phyloP scores from a whole-genome alignment of 2,797 vertebrate species.

The Triplophysa yarkandensis region DNA sequence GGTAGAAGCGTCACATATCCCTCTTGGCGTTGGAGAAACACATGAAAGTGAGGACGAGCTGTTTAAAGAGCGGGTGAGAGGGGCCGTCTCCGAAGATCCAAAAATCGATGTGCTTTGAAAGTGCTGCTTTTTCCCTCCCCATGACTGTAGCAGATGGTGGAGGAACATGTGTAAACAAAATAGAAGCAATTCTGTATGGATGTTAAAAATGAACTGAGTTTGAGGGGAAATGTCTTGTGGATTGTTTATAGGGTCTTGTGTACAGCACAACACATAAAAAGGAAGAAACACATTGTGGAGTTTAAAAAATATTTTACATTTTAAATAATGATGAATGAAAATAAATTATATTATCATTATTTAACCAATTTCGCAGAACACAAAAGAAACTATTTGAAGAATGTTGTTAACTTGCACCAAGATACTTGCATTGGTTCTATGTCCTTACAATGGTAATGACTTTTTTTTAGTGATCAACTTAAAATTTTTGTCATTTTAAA shows the following conservation, averaged over 20 bases:
- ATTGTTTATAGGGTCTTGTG: neutral
- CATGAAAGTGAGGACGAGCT: constrained; percentile 33
- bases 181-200: neutral
- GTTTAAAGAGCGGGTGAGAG: constrained; percentile 29
- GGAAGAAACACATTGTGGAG: no score
- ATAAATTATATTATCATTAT: no score
- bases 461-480: no score
- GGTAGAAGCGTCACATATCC: constrained; percentile 21
- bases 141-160: constrained; percentile 12
- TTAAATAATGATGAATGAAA: no score
- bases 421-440: no score
- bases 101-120: constrained; percentile 42
- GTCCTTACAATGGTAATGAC: no score
- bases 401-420: no score
- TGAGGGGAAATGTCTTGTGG: neutral
- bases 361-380: no score
- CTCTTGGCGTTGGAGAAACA: constrained; percentile 14
- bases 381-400: no score
- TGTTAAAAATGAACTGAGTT: constrained; percentile 27
- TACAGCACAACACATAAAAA: neutral
- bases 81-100: constrained; percentile 29
- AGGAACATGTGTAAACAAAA: constrained; percentile 16
- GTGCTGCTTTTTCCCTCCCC: neutral
- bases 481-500: no score
- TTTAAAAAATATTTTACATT: no score